Evolutionary conservation across 2,797 vertebrate species (phyloP), one percentile per base, ranked within the genome.

Genomic region (Argya squamiceps): DNA sequence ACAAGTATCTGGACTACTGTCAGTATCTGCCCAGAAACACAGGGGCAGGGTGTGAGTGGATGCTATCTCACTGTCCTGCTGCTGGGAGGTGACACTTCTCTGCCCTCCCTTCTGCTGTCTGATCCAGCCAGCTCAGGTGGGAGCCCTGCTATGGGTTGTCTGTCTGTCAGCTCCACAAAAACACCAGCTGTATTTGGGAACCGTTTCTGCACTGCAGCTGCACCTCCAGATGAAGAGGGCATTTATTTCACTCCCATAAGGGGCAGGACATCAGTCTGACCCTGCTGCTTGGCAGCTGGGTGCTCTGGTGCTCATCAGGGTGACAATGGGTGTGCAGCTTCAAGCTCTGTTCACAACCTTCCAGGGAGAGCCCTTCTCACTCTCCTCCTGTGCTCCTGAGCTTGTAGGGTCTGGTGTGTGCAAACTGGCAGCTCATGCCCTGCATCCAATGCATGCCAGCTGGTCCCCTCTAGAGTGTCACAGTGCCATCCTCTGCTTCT

Each of bases 231-330:
- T 30, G 30, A 24, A 37, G n/a, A 7, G 32, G 14, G 10, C n/a
- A 12, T 78, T 67, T 89, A 32, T 56, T 84, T 87, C 4, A 4
- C 6, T 17, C 44, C 23, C 5, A 4, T 6, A 17, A 15, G 19
- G 7, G 62, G 19, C 32, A 75, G 39, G 10, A 50, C 17, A 22
- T 79, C 0, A 0, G 58, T 76, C n/a, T 0, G 0, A 44, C 53
- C 37, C 41, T 21, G 50, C 34, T 73, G 53, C 52, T 1, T 2
- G 11, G 77, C 44, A 84, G 36, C 29, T 36, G 53, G 6, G 22
- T n/a, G 39, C 58, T 84, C 32, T 75, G 58, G 43, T 69, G 67
- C 49, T 71, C 50, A 4, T 65, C 43, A 24, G 17, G 30, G 71
- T 76, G 59, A 27, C 12, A 4, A 11, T 0, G 2, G 32, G 15